Conservation (phyloP, 2,797 vertebrate genomes). For the Sebastes jordani region DNA sequence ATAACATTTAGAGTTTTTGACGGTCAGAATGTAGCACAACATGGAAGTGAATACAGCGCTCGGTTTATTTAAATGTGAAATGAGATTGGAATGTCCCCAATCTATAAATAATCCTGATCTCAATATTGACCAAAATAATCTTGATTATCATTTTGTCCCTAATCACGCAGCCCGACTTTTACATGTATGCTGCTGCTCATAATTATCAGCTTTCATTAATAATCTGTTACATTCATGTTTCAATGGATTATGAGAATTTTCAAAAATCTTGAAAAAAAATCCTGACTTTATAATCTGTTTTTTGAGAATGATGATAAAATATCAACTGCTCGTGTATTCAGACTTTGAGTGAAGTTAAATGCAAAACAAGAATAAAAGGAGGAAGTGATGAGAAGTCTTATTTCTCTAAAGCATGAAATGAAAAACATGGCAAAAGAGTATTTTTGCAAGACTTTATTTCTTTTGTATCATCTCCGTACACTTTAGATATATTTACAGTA, state of each 20-base stretch:
- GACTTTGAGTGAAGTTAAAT: constrained; percentile 40
- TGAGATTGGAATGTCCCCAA: no score
- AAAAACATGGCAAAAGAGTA: not conserved
- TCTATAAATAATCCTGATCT: no score
- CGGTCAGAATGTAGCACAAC: no score
- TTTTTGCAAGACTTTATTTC: constrained; percentile 90
- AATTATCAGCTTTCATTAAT: constrained; percentile 51
- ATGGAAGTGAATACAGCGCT: no score
- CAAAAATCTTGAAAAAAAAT: not conserved
- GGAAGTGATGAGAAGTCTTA: not conserved
- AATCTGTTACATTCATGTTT: constrained; percentile 28
- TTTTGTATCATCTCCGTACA: constrained; percentile 77
- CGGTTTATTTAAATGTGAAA: no score
- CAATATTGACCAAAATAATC: no score
- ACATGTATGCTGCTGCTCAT: constrained; percentile 37
- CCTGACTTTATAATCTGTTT: not conserved
- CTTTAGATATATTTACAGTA: constrained; percentile 85
- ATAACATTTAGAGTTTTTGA: no score
- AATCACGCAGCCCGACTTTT: not conserved
- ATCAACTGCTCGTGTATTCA: constrained; percentile 46
- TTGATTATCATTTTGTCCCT: no score
- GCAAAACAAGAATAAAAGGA: constrained; percentile 48
- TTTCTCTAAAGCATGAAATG: not conserved
- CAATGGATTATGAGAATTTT: not conserved
- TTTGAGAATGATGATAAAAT: constrained; percentile 32